Evolutionary conservation across 2,113 vertebrate genomes (phyloP).

Genomic region (Alosa alosa): DNA sequence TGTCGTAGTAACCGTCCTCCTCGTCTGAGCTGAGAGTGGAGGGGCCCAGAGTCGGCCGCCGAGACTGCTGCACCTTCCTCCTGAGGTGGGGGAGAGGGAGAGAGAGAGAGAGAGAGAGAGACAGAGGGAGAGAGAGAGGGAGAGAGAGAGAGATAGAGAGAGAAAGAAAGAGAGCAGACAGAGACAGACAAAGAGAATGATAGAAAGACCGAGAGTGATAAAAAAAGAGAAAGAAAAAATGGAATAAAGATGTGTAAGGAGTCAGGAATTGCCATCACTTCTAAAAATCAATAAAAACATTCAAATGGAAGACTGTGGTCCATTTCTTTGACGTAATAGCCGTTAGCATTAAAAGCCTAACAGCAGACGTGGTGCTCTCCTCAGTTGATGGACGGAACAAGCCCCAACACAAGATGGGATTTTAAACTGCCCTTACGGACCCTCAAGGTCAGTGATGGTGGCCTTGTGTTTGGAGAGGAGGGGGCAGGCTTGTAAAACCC

Average conservation of each 20-base stretch:
- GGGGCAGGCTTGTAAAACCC: background rate
- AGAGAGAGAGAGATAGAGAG: background rate
- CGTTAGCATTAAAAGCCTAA: background rate
- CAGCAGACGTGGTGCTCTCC: background rate
- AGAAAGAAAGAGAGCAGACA: background rate
- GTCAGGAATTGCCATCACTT: too few species aligned
- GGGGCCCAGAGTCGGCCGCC: constrained; percentile 67
- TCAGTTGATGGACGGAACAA: background rate
- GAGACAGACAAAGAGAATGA: background rate
- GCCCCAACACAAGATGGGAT: background rate
- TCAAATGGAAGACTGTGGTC: background rate
- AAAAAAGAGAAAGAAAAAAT: too few species aligned
- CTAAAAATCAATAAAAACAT: background rate
- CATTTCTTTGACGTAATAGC: background rate
- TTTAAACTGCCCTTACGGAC: background rate
- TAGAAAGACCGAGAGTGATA: background rate
- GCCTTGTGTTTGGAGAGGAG: background rate
- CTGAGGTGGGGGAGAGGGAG: constrained; percentile 56
- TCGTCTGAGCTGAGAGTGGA: constrained; percentile 83
- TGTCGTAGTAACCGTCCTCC: constrained; percentile 75
- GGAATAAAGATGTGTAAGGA: too few species aligned
- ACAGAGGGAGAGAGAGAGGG: background rate
- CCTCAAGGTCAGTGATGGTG: background rate
- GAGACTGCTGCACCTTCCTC: constrained; percentile 72
- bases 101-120: background rate